Evolutionary conservation across 2,113 vertebrate genomes (phyloP).

Genomic region (Ariopsis seemanni): DNA sequence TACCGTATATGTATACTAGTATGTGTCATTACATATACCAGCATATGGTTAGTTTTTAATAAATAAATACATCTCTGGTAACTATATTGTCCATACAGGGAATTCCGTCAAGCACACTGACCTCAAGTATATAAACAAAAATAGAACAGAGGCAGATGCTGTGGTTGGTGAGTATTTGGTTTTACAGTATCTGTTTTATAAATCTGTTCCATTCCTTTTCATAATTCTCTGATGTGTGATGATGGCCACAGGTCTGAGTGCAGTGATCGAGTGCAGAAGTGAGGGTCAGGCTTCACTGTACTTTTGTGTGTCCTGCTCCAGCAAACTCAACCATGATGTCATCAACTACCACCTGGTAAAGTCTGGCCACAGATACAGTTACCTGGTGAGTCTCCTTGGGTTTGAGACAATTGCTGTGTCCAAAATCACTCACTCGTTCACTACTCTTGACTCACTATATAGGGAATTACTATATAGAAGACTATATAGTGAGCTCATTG

Average conservation of each 20-base stretch:
- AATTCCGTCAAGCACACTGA: background rate
- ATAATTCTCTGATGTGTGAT: background rate
- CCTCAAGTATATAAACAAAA: conserved; percentile 8
- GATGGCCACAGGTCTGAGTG: conserved; percentile 28
- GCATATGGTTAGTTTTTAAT: background rate
- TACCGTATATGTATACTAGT: no score
- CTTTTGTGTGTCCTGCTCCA: conserved; percentile 48
- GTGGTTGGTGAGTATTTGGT: conserved; percentile 45
- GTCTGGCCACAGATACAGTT: conserved; percentile 28
- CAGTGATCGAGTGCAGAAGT: conserved; percentile 40
- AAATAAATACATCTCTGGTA: background rate
- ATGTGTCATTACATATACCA: background rate
- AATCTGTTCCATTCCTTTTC: background rate
- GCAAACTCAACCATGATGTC: conserved; percentile 3
- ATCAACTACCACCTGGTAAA: conserved; percentile 40
- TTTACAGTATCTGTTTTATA: background rate
- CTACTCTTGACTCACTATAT: no score
- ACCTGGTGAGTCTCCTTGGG: conserved; percentile 31
- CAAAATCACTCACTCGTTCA: no score
- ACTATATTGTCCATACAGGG: conserved; percentile 10
- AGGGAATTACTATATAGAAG: no score
- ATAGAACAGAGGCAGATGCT: conserved; percentile 22
- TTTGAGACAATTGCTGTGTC: background rate
- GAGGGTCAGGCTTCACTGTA: conserved; percentile 34
- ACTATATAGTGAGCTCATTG: no score